Percentiles rank a stretch among this genome's conserved stretches.
Conservation (phyloP, 37 sponge, comb jelly and placozoan genomes). For the Haliclona indistincta region DNA sequence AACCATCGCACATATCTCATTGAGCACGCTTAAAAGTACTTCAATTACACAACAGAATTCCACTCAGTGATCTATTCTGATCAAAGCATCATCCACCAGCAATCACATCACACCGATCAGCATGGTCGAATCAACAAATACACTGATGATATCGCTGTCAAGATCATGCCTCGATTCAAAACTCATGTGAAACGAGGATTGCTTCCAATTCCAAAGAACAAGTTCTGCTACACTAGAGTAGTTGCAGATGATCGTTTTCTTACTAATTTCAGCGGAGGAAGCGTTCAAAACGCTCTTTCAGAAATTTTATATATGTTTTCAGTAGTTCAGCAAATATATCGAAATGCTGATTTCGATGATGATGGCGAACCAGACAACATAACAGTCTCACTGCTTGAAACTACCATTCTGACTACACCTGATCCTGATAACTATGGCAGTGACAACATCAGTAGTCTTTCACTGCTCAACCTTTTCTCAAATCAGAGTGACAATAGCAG, state of each 20-base stretch:
- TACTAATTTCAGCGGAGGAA: constrained; percentile 28
- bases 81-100: constrained; percentile 7
- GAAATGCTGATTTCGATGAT: constrained; percentile 42
- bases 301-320: constrained; percentile 47
- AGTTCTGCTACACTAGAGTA: constrained; percentile 60
- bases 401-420: constrained; percentile 1
- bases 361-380: constrained; percentile 25
- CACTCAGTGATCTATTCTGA: constrained; percentile 65
- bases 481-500: constrained; percentile 39
- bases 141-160: no score
- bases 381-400: background rate
- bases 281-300: constrained; percentile 28
- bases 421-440: background rate
- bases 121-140: constrained; percentile 2
- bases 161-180: constrained; percentile 12
- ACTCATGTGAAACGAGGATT: constrained; percentile 26
- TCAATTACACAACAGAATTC: constrained; percentile 6
- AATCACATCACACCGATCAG: background rate
- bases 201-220: constrained; percentile 20
- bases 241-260: constrained; percentile 76
- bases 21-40: constrained; percentile 41
- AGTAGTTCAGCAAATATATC: constrained; percentile 28
- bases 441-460: constrained; percentile 6
- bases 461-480: constrained; percentile 26
- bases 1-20: constrained; percentile 26